Base-by-base conservation (phyloP, 2,113 vertebrate species). In the Pimephales promelas region DNA sequence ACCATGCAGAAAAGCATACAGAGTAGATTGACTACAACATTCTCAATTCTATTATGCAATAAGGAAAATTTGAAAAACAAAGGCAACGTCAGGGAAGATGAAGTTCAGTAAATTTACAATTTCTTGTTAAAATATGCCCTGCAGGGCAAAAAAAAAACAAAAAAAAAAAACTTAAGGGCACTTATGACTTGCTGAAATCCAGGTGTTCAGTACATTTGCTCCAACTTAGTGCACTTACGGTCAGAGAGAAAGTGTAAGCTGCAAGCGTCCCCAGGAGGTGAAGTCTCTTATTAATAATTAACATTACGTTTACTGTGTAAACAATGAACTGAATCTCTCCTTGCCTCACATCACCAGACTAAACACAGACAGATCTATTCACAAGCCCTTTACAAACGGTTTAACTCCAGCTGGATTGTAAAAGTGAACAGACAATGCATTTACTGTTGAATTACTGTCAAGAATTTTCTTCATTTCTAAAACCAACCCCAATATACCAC, bases 251-350 rank as follows among this genome's bases (percentile, higher is more conserved):
- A 14, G 34, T 40, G 20, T 7, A 54, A 66, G 13, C 26, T 11
- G 36, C 2, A 20, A 18, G 75, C n/a, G 18, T 45, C 10, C 28
- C 5, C 28, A 20, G 18, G 75, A 78, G 34, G 72, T 52, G 26
- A 74, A 20, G 56, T 9, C 31, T 78, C 74, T 77, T 57, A 77
- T 78, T 78, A 78, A 78, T 78, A 61, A 78, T 78, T 78, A 78
- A 61, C 75, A 78, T 3, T 59, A 59, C 31, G 24, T 77, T 59
- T 26, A 20, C 54, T 18, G 22, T 61, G 52, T 61, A 78, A 43
- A 78, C 54, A 43, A 24, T 78, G n/a, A 22, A 59, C 31, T 16
- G 22, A 54, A 73, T 68, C 68, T 20, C 47, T 52, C 72, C 20
- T 1, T 13, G 36, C 11, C 34, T 61, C 20, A 40, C 5, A 18